Base-by-base conservation (phyloP, 2,113 vertebrate species). In the Pseudopodoces humilis region DNA sequence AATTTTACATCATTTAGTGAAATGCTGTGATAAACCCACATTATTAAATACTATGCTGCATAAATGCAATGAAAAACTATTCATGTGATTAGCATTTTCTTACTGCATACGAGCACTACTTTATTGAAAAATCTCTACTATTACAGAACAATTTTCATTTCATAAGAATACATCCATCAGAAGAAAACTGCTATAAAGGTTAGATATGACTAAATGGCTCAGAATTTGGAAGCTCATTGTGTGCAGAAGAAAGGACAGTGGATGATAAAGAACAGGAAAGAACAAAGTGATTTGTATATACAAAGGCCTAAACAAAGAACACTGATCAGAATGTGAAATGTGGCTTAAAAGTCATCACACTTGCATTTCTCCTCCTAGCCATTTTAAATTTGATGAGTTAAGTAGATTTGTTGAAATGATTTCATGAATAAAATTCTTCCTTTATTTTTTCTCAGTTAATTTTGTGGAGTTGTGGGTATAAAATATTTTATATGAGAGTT, bases 1-100 rank as follows among this genome's bases (percentile, higher is more conserved):
- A 80, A 64, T 95, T 96, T 94, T 72, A 70, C n/a, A 85, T 87
- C 19, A 63, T 89, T 92, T 83, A 95, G 68, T 76, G 82, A 85
- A 96, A 82, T 69, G 13, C 59, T 70, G 58, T 69, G 87, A 90
- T 94, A 84, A 93, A 78, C 71, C 49, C 31, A 85, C 22, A 13
- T 87, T 87, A 44, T 83, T 95, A 92, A 95, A 83, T 88, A 83
- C 49, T 83, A 23, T 23, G 44, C 55, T 90, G 60, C 60, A 65
- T 69, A 92, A 93, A 72, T 67, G 59, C 59, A 70, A 18, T 94
- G 76, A 92, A 80, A 77, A 94, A 53, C 46, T 74, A 1, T 81
- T 74, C 43, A 7, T 55, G 33, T 81, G 76, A 95, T 93, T 92
- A 95, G 46, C 31, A 62, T 95, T 91, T 94, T 83, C 49, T 59